phyloP scores from a whole-genome alignment of 2,797 vertebrate species.

The Semotilus atromaculatus region DNA sequence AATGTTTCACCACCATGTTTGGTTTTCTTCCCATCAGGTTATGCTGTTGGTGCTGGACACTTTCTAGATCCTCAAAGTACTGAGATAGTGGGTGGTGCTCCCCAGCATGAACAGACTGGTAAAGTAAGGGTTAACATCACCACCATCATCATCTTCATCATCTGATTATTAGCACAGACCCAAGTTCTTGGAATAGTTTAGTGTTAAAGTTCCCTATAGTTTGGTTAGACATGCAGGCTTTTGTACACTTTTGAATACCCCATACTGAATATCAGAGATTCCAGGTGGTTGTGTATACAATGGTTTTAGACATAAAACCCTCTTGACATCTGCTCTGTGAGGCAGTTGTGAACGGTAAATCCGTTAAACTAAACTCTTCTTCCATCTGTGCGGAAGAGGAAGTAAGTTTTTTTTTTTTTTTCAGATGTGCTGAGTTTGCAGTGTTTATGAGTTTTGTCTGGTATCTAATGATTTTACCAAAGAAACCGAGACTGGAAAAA shows the following conservation, averaged over 20 bases:
- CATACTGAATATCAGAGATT: neutral
- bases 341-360: constrained; percentile 17
- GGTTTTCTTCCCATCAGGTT: constrained; percentile 77
- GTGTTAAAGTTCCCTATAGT: neutral
- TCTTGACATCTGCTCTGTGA: neutral
- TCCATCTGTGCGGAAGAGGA: constrained; percentile 47
- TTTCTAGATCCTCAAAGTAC: constrained; percentile 77
- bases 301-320: neutral
- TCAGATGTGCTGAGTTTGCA: constrained; percentile 33
- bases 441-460: neutral
- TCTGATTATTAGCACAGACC: neutral
- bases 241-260: neutral
- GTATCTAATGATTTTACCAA: constrained; percentile 25
- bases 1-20: neutral
- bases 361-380: constrained; percentile 29
- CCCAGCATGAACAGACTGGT: constrained; percentile 91
- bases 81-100: constrained; percentile 93
- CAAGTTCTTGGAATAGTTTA: neutral
- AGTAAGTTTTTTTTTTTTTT: constrained; percentile 29
- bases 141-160: neutral
- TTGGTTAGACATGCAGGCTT: neutral
- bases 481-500: constrained; percentile 12
- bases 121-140: constrained; percentile 83
- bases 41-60: constrained; percentile 91
- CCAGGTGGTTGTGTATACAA: neutral